Base-by-base conservation (phyloP, 2,888 invertebrate genomes). In the Melieria crassipennis region DNA sequence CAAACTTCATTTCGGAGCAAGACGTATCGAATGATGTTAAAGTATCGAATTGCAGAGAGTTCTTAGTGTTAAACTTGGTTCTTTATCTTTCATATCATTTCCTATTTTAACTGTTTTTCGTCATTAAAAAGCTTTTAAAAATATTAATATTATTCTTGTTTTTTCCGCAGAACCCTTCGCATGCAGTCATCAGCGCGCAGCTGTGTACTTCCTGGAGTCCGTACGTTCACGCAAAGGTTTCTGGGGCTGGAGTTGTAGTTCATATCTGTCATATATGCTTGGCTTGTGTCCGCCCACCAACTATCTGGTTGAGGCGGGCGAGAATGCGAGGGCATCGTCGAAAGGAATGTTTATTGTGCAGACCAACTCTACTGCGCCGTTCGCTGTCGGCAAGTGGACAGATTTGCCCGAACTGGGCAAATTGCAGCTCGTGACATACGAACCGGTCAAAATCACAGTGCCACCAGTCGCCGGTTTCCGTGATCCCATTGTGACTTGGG, bases 191-290 rank as follows among this genome's bases (percentile, higher is more conserved):
- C 91, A 91, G 74, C 85, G 91, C 65, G 89, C 92, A 0, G 89
- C 91, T 0, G 84, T 88, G 5, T 92, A 92, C 78, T 92, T 89
- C 77, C 88, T 90, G 0, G 92, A 92, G 81, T 91, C 91, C 0
- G 90, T 92, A 65, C 90, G 89, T 74, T 88, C 89, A 1, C 78
- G 84, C n/a, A 82, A 86, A 56, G 92, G 92, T 0, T 92, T 92
- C 81, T 92, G 90, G 90, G 91, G 91, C 6, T 91, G 91, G 90
- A 88, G 88, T 0, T 92, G 92, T 78, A 85, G 88, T 7, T 89
- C 89, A 0, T 91, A 90, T 76, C 83, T 89, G 4, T 83, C 88
- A 10, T 91, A 90, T 78, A 79, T 91, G 3, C 71, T 90, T 7
- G 91, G 91, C 3, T 83, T 89, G 72, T 91, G 91, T 76, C 89